phyloP scores from a whole-genome alignment of 2,888 invertebrate species.

The Uropetala carovei region DNA sequence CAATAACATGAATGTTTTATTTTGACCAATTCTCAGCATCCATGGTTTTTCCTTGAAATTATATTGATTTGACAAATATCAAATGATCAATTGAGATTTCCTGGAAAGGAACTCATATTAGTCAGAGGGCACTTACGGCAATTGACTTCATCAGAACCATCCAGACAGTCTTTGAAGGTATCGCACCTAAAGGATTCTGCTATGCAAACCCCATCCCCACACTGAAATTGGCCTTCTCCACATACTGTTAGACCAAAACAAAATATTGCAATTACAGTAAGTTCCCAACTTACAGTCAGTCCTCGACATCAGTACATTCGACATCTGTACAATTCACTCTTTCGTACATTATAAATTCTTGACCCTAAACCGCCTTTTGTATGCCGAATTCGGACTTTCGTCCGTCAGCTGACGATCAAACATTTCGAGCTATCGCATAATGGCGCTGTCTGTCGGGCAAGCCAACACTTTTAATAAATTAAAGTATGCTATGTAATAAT shows the following conservation, averaged over 20 bases:
- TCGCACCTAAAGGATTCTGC: constrained; percentile 70
- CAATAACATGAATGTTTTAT: no score
- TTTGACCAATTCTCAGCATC: no score
- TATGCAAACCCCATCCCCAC: constrained; percentile 36
- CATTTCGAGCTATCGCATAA: no score
- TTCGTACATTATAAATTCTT: no score
- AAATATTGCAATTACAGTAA: background rate
- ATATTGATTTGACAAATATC: background rate
- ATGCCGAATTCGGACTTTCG: no score
- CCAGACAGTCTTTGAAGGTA: constrained; percentile 39
- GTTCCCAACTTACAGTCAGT: background rate
- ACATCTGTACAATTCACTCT: no score
- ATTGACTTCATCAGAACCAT: constrained; percentile 31
- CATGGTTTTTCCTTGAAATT: no score
- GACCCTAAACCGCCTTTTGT: no score
- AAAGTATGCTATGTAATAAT: no score
- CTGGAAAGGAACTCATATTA: background rate
- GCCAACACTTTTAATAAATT: no score
- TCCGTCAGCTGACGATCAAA: no score
- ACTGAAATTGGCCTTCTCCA: constrained; percentile 63
- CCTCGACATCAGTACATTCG: background rate
- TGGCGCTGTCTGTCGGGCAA: no score
- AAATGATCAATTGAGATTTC: background rate
- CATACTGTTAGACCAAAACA: constrained; percentile 24
- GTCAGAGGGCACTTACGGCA: constrained; percentile 31